Conservation (phyloP, 2,113 vertebrate genomes). For the Rattus norvegicus region DNA sequence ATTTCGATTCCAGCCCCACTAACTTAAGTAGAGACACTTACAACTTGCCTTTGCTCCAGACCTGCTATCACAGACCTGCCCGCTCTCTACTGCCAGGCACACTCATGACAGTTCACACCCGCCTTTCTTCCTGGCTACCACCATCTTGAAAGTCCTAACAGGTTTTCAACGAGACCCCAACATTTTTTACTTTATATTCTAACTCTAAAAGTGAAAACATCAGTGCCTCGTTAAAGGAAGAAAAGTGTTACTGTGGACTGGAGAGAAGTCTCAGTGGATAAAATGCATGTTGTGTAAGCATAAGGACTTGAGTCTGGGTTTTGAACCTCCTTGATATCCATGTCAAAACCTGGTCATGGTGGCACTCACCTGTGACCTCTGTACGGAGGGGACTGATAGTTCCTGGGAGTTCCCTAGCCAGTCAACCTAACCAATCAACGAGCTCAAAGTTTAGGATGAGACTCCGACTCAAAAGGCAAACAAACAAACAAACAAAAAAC, state of each 20-base stretch:
- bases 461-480: not conserved
- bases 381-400: too few species aligned
- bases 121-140: not conserved
- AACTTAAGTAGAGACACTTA: not conserved
- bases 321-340: too few species aligned
- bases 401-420: too few species aligned
- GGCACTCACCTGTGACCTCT: not conserved
- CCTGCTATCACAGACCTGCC: not conserved
- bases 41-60: not conserved
- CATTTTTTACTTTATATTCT: not conserved
- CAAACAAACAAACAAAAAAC: too few species aligned
- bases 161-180: not conserved
- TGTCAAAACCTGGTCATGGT: not conserved
- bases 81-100: too few species aligned
- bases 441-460: too few species aligned
- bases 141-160: not conserved
- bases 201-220: too few species aligned
- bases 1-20: not conserved
- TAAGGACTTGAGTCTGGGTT: not conserved
- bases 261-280: not conserved
- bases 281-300: not conserved
- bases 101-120: not conserved
- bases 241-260: not conserved
- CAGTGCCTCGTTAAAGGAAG: fast-evolving
- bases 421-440: not conserved